These are phyloP conservation scores for Hemitrygon akajei DNA, from an alignment of 2,797 vertebrate genomes.

Conservation along the genomic window DNA sequence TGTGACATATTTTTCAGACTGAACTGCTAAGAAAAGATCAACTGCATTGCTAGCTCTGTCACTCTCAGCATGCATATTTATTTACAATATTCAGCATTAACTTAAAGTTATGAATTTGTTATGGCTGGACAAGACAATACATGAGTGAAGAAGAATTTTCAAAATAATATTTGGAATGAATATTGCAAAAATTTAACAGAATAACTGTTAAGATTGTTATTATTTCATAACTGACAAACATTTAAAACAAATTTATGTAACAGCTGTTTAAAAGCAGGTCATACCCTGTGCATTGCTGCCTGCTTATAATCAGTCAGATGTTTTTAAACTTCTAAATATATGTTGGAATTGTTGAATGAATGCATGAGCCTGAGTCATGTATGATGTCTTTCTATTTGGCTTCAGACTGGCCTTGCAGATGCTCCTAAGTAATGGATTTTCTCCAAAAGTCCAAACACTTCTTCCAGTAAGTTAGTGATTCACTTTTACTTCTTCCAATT, in stretches of 20 bases:
- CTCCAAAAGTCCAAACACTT: neutral
- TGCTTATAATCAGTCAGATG: neutral
- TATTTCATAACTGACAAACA: neutral
- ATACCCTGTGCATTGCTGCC: neutral
- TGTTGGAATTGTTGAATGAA: neutral
- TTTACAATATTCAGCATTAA: slow-evolving; percentile 1
- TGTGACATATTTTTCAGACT: neutral
- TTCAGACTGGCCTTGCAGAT: neutral
- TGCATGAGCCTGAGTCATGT: neutral
- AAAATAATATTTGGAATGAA: neutral
- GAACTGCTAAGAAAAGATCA: neutral
- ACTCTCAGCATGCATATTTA: neutral
- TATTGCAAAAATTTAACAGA: neutral
- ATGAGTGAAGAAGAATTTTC: neutral
- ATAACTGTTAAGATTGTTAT: neutral
- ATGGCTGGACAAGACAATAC: neutral
- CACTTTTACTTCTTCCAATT: too few species aligned
- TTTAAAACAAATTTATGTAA: slow-evolving; percentile 11
- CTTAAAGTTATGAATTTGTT: neutral
- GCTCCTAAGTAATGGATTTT: neutral
- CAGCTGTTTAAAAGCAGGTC: neutral
- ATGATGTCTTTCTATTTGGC: neutral
- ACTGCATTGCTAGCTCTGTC: neutral
- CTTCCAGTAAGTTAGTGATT: too few species aligned
- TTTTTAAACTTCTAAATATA: neutral